Percentiles rank a stretch among this genome's conserved stretches.
These are phyloP conservation scores for Sebastes cheni DNA, from an alignment of 2,797 vertebrate genomes.

Conservation along the genomic window DNA sequence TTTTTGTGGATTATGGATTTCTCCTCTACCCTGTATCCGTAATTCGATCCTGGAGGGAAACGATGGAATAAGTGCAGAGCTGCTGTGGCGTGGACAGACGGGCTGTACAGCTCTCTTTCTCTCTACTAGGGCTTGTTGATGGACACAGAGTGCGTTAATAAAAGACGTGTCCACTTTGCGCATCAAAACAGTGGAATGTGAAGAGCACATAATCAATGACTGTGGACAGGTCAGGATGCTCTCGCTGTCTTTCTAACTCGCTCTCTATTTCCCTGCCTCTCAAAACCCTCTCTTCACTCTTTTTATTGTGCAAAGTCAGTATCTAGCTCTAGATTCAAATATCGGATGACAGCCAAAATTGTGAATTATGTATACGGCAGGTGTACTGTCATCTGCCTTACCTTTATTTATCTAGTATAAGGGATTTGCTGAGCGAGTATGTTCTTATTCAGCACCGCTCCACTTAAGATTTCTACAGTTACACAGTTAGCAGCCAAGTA, in stretches of 20 bases:
- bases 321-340: conserved; percentile 21
- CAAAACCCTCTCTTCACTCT: neutral
- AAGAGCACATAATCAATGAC: conserved; percentile 78
- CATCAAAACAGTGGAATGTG: conserved; percentile 82
- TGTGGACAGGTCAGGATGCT: conserved; percentile 72
- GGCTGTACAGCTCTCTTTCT: conserved; percentile 54
- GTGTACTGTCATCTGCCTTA: conserved; percentile 25
- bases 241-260: conserved; percentile 31
- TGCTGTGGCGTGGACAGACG: conserved; percentile 63
- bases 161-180: conserved; percentile 82
- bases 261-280: conserved; percentile 10
- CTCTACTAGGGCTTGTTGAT: conserved; percentile 74
- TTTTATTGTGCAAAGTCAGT: conserved; percentile 34
- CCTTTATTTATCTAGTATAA: conserved; percentile 37
- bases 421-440: conserved; percentile 36
- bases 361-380: conserved; percentile 25
- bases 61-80: conserved; percentile 77
- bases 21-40: conserved; percentile 67
- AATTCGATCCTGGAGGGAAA: conserved; percentile 81
- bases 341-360: conserved; percentile 4
- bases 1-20: conserved; percentile 83
- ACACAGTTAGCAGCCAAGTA: conserved; percentile 22
- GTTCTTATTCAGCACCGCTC: conserved; percentile 33
- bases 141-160: conserved; percentile 85
- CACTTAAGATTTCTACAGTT: conserved; percentile 38